Conservation (phyloP, 2,113 vertebrate species). For the Myiagra hebetior region DNA sequence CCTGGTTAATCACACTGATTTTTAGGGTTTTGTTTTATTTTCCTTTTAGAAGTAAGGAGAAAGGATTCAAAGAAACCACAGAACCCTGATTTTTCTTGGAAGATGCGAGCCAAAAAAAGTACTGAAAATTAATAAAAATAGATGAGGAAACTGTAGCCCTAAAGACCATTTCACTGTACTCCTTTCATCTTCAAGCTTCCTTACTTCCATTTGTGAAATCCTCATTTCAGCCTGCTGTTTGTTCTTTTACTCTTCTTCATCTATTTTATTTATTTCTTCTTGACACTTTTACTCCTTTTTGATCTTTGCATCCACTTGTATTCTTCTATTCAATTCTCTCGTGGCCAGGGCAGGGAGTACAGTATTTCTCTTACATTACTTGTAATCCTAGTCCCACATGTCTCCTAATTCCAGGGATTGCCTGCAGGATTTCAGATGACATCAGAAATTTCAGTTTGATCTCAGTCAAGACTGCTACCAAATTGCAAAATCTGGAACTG, state of each 20-base stretch:
- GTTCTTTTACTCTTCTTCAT: not conserved
- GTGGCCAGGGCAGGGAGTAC: not conserved
- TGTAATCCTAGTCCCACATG: not conserved
- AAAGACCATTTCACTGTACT: not conserved
- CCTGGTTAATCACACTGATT: not conserved
- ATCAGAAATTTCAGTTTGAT: not conserved
- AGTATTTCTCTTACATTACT: not conserved
- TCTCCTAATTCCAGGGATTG: not conserved
- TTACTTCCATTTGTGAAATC: not conserved
- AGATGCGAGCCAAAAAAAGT: not conserved
- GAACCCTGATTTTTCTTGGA: not conserved
- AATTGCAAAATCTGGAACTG: not conserved
- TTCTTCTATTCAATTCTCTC: not conserved
- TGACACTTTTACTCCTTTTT: not conserved
- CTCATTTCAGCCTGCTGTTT: not conserved
- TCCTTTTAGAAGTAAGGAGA: not conserved
- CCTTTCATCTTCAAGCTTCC: not conserved
- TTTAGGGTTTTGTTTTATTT: not conserved
- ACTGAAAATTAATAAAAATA: not conserved
- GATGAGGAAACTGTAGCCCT: not conserved
- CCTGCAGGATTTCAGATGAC: not conserved
- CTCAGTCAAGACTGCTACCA: not conserved
- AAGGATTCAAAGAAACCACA: not conserved
- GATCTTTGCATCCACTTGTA: not conserved
- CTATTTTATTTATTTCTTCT: not conserved